A percentile compares a stretch with the other conserved stretches of the same genome.
These are phyloP conservation scores for Isurus oxyrinchus DNA, from an alignment of 2,113 vertebrate genomes.

Conservation along the genomic window DNA sequence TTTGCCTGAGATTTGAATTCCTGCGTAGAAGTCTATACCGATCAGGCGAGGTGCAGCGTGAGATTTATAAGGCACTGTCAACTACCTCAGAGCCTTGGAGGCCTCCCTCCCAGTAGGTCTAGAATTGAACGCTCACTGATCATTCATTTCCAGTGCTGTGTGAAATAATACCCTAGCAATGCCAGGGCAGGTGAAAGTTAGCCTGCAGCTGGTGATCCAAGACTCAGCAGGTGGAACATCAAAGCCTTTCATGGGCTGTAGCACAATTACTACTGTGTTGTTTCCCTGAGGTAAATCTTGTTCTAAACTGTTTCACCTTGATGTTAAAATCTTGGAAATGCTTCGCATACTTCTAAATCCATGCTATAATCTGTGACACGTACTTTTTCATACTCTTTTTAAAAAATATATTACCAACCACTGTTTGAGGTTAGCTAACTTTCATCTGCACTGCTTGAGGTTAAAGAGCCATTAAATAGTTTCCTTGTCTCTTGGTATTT, in stretches of 20 bases:
- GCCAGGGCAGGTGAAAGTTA: slow-evolving; percentile 30
- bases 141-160: not conserved
- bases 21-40: too few relatives aligned
- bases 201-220: slow-evolving; percentile 13
- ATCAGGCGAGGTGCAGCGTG: not conserved
- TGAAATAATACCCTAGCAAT: slow-evolving; percentile 32
- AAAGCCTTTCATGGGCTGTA: not conserved
- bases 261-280: slow-evolving; percentile 8
- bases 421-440: not conserved
- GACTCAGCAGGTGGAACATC: slow-evolving; percentile 19
- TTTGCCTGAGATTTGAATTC: slow-evolving; percentile 6
- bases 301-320: slow-evolving; percentile 30
- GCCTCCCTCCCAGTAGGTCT: not conserved
- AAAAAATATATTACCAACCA: not conserved
- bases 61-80: not conserved
- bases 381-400: not conserved
- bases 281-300: slow-evolving; percentile 35
- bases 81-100: not conserved
- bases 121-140: not conserved
- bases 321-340: slow-evolving; percentile 25
- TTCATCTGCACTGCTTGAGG: not conserved
- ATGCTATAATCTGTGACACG: slow-evolving; percentile 8
- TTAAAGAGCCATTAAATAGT: not conserved
- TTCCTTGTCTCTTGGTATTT: not conserved
- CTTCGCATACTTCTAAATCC: slow-evolving; percentile 15